These are phyloP conservation scores for Sthenelais limicola DNA, from an alignment of 2,888 invertebrate genomes.

Conservation along the genomic window DNA sequence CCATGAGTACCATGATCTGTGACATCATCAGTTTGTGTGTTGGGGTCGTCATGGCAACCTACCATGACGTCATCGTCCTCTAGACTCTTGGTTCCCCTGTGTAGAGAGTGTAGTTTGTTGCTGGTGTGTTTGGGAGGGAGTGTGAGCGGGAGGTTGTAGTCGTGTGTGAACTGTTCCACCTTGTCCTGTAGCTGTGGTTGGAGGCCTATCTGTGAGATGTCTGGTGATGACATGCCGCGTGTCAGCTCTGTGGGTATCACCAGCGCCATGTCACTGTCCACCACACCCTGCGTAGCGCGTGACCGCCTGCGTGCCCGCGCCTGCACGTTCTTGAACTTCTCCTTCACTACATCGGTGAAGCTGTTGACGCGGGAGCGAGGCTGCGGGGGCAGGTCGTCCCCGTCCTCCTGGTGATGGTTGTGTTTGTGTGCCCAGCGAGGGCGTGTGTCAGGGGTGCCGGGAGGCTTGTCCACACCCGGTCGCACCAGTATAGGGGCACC, in stretches of 20 bases:
- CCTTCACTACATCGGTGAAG: conserved; percentile 30
- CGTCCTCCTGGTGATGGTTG: background rate
- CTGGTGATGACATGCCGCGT: background rate
- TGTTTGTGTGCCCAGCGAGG: background rate
- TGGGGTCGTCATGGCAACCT: background rate
- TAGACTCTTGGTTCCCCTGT: background rate
- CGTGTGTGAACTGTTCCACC: background rate
- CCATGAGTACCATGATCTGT: conserved; percentile 20
- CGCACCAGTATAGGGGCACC: too few relatives aligned
- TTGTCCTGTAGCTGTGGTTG: too few relatives aligned
- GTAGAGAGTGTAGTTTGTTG: background rate
- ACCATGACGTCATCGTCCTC: conserved; percentile 12
- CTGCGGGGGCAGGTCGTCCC: conserved; percentile 11
- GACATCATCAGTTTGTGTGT: background rate
- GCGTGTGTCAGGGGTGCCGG: background rate
- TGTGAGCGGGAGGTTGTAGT: background rate
- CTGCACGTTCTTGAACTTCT: conserved; percentile 26
- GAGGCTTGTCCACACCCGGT: background rate
- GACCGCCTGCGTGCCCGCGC: background rate
- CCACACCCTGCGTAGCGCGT: background rate
- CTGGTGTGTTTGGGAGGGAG: background rate
- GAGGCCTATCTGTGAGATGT: conserved; percentile 21
- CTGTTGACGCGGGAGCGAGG: conserved; percentile 23
- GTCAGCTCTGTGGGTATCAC: background rate
- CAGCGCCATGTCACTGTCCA: background rate